Evolutionary conservation across 1,140 invertebrate genomes (phyloP).

Genomic region (Scaptodrosophila lebanonensis): DNA sequence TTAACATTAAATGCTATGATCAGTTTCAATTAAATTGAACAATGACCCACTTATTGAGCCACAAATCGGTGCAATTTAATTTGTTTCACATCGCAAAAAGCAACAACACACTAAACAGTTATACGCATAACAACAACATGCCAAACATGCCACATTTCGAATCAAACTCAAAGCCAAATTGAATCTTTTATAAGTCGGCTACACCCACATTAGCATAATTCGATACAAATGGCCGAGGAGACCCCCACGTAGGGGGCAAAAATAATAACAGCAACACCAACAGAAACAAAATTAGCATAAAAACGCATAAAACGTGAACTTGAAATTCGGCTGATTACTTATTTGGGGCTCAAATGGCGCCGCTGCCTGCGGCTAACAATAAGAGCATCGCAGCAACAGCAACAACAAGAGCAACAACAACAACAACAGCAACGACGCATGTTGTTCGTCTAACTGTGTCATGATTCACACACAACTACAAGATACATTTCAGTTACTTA

Average conservation of each 20-base stretch:
- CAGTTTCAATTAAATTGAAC: constrained; percentile 17
- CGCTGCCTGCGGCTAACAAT: too few species aligned
- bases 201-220: constrained; percentile 63
- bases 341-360: constrained; percentile 25
- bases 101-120: constrained; percentile 46
- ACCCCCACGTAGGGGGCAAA: constrained; percentile 27
- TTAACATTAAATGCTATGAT: too few species aligned
- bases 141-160: constrained; percentile 23
- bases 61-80: constrained; percentile 5
- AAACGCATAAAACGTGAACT: constrained; percentile 51
- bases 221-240: constrained; percentile 1
- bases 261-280: neutral
- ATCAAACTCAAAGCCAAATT: constrained; percentile 16
- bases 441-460: constrained; percentile 43
- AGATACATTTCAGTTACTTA: constrained; percentile 38
- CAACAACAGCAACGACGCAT: constrained; percentile 2
- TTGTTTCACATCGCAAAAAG: constrained; percentile 14
- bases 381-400: too few species aligned
- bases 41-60: constrained; percentile 47
- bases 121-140: constrained; percentile 40
- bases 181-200: constrained; percentile 55
- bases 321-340: constrained; percentile 35
- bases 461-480: constrained; percentile 45
- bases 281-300: constrained; percentile 54
- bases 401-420: constrained; percentile 1